These are phyloP conservation scores for Psittacula echo DNA, from an alignment of 2,797 vertebrate species.

Conservation along the genomic window DNA sequence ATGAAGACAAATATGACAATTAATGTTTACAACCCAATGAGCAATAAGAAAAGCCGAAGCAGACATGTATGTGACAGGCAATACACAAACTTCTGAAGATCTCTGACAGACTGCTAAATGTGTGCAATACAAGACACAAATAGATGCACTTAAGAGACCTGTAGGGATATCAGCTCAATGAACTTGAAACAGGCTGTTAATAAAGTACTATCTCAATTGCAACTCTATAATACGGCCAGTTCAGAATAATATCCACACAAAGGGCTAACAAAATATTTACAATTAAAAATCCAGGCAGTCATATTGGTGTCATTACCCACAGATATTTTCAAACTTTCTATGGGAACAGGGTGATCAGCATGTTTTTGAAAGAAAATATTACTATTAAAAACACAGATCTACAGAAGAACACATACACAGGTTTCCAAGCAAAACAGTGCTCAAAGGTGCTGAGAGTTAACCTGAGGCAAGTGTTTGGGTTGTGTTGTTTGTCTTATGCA, in stretches of 20 bases:
- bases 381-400: neutral
- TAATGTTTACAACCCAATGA: neutral
- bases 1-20: neutral
- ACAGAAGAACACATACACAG: neutral
- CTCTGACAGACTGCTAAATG: neutral
- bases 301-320: neutral
- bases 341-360: neutral
- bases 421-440: neutral
- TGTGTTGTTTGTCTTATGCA: neutral
- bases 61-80: neutral
- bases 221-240: neutral
- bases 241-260: fast-evolving
- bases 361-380: neutral
- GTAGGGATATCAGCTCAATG: neutral
- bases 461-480: neutral
- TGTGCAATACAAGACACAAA: neutral
- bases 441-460: neutral
- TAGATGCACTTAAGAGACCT: neutral
- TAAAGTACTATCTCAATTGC: neutral
- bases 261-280: neutral
- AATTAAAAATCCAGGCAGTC: neutral
- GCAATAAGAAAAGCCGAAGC: neutral
- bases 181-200: neutral
- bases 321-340: neutral
- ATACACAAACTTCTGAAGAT: neutral